Evolutionary conservation across 2,888 invertebrate species (phyloP).

Genomic region (Himalopsyche anomala): DNA sequence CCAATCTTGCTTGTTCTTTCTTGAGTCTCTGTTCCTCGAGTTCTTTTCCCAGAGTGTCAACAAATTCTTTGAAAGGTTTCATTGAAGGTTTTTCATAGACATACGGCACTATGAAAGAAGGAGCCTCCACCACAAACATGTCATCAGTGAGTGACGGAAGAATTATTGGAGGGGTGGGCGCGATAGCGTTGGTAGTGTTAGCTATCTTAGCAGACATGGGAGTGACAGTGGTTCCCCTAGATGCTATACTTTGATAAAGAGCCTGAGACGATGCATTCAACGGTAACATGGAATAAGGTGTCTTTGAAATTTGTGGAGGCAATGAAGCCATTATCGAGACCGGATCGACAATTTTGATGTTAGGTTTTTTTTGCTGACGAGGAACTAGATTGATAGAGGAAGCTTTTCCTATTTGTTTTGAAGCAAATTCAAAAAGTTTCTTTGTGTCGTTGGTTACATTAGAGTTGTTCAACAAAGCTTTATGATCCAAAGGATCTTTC

Average conservation of each 20-base stretch:
- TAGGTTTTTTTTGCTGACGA: constrained; percentile 82
- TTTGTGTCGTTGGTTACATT: constrained; percentile 86
- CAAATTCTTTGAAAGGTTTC: constrained; percentile 85
- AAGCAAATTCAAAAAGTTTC: constrained; percentile 81
- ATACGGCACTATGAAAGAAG: constrained; percentile 95
- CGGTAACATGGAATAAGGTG: not conserved
- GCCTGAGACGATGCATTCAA: constrained; percentile 73
- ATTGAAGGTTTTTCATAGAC: constrained; percentile 93
- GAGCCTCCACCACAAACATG: constrained; percentile 94
- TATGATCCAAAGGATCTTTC: constrained; percentile 76
- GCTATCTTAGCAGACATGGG: constrained; percentile 69
- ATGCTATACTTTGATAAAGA: constrained; percentile 78
- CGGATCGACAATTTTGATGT: constrained; percentile 87
- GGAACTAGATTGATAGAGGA: constrained; percentile 68
- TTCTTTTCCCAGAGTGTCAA: constrained; percentile 80
- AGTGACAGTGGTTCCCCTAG: constrained; percentile 73
- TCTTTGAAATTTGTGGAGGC: not conserved
- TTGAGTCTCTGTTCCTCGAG: constrained; percentile 80
- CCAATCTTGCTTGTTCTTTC: constrained; percentile 73
- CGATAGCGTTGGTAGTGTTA: constrained; percentile 67
- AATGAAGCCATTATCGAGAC: constrained; percentile 73
- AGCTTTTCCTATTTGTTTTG: not conserved
- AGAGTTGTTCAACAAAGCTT: constrained; percentile 68
- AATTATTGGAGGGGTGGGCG: constrained; percentile 73
- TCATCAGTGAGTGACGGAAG: constrained; percentile 92